Evolutionary conservation across 2,797 vertebrate species (phyloP).

Genomic region (Rhabdomys pumilio): DNA sequence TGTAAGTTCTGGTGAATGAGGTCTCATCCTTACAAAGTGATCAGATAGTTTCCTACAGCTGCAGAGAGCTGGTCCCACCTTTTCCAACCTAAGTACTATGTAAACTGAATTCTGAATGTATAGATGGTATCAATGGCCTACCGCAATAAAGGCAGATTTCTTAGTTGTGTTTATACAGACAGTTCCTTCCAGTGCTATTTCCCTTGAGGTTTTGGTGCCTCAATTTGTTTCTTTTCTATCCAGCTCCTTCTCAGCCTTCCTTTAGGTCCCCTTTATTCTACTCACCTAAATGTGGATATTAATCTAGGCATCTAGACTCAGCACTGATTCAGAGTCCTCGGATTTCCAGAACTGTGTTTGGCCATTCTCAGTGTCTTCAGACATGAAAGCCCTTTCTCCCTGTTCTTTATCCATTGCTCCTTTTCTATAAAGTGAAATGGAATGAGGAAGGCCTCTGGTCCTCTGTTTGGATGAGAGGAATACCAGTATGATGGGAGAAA

Average conservation of each 20-base stretch:
- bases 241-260: background rate
- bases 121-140: background rate
- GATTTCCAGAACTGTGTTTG: background rate
- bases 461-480: background rate
- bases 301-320: fast-evolving
- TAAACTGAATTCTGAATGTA: background rate
- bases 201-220: background rate
- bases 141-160: fast-evolving
- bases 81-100: background rate
- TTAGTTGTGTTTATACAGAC: background rate
- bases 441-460: background rate
- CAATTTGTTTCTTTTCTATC: background rate
- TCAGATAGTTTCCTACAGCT: background rate
- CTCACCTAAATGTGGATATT: background rate
- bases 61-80: fast-evolving
- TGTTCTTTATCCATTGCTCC: background rate
- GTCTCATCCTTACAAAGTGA: fast-evolving
- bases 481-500: fast-evolving
- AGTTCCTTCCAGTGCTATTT: fast-evolving
- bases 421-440: fast-evolving
- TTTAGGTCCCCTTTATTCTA: no score
- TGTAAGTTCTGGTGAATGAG: background rate
- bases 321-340: fast-evolving
- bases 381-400: background rate
- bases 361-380: background rate